phyloP scores from a whole-genome alignment of 1,140 invertebrate genomes.

The Drosophila nebulosa region DNA sequence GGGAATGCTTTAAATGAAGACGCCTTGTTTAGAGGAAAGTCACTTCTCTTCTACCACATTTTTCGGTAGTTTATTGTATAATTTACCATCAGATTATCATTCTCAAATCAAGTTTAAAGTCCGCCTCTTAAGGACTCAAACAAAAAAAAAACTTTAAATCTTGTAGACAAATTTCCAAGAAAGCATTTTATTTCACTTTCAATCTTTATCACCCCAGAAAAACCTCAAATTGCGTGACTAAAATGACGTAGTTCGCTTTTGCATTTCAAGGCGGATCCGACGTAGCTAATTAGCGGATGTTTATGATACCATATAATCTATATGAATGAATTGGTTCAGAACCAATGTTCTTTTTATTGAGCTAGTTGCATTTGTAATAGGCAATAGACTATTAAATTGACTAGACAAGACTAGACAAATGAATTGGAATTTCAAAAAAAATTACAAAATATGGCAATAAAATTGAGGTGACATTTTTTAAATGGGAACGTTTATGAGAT shows the following conservation, averaged over 20 bases:
- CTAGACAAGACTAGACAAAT: too few species aligned
- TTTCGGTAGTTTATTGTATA: too few species aligned
- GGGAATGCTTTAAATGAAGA: not conserved
- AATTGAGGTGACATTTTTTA: too few species aligned
- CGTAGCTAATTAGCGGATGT: not conserved
- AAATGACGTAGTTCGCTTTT: not conserved
- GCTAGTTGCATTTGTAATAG: not conserved
- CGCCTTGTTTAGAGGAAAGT: not conserved
- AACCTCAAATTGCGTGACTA: not conserved
- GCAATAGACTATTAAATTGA: not conserved
- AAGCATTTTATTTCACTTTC: not conserved
- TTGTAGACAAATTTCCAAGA: too few species aligned
- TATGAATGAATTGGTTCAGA: not conserved
- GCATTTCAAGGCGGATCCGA: not conserved
- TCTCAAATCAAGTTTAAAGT: too few species aligned
- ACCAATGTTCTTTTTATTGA: not conserved
- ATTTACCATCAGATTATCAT: too few species aligned
- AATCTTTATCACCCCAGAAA: not conserved
- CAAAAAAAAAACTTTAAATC: too few species aligned
- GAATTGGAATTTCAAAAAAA: too few species aligned
- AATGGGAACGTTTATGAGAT: too few species aligned
- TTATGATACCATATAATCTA: not conserved
- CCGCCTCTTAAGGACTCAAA: too few species aligned
- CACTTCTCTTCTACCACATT: too few species aligned
- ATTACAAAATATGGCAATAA: too few species aligned